phyloP scores from a whole-genome alignment of 2,888 invertebrate species.

The Sminthurinus aureus region DNA sequence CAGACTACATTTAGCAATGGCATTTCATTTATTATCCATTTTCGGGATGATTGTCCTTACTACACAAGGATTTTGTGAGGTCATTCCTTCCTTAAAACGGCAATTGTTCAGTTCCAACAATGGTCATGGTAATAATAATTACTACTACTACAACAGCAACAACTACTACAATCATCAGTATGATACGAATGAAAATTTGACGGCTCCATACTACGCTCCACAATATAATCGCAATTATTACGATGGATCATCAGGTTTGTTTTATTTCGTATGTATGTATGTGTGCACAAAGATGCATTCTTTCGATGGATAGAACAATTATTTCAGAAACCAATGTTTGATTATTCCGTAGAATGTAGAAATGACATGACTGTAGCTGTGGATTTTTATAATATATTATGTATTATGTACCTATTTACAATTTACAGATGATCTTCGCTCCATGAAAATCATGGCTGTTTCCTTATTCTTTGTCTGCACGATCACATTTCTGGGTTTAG shows the following conservation, averaged over 20 bases:
- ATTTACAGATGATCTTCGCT: not conserved
- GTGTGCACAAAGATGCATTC: not conserved
- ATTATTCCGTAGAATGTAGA: too few relatives aligned
- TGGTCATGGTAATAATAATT: not conserved
- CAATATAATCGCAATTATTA: not conserved
- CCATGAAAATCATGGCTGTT: not conserved
- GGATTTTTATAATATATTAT: not conserved
- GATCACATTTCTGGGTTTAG: slow-evolving; percentile 39
- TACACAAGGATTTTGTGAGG: not conserved
- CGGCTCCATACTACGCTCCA: not conserved
- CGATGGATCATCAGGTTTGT: not conserved
- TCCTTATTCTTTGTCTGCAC: not conserved
- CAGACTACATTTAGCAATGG: slow-evolving; percentile 50
- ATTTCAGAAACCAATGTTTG: too few relatives aligned
- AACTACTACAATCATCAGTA: not conserved
- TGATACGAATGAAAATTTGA: not conserved
- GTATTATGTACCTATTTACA: too few relatives aligned
- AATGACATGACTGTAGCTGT: not conserved
- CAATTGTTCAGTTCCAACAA: not conserved
- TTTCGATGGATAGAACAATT: too few relatives aligned
- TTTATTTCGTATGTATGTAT: not conserved
- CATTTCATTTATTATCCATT: slow-evolving; percentile 41
- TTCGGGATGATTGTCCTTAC: slow-evolving; percentile 8
- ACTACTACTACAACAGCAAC: not conserved
- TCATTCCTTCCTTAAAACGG: not conserved